Percentiles rank a stretch among this genome's conserved stretches.
These are phyloP conservation scores for Malacosoma neustria DNA, from an alignment of 2,888 invertebrate species.

Conservation along the genomic window DNA sequence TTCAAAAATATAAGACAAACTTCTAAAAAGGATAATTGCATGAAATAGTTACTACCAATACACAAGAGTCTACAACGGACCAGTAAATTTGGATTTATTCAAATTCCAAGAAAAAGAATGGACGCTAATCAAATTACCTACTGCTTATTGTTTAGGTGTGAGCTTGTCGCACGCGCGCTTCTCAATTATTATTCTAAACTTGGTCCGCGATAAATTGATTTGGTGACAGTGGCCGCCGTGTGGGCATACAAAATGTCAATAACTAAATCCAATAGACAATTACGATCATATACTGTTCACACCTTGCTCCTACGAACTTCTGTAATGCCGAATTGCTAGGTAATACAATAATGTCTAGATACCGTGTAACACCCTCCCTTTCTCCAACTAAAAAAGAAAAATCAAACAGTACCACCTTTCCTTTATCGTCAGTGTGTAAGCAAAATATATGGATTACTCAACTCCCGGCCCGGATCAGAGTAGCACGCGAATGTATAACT, in stretches of 20 bases:
- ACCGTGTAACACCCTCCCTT: too few relatives aligned
- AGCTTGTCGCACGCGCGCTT: conserved; percentile 44
- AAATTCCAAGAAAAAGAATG: conserved; percentile 26
- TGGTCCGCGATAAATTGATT: conserved; percentile 55
- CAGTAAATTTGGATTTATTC: conserved; percentile 2
- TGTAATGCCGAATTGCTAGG: conserved; percentile 12
- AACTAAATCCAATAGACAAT: conserved; percentile 37
- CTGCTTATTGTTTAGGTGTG: conserved; percentile 50
- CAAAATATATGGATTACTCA: too few relatives aligned
- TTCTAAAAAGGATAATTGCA: too few relatives aligned
- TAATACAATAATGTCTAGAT: conserved; percentile 8
- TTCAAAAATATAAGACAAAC: too few relatives aligned
- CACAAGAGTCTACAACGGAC: neutral
- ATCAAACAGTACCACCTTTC: too few relatives aligned
- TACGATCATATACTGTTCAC: conserved; percentile 31
- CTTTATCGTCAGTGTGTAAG: too few relatives aligned
- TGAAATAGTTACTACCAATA: neutral
- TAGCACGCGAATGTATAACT: too few relatives aligned
- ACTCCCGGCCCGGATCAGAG: too few relatives aligned
- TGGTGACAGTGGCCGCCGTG: conserved; percentile 43
- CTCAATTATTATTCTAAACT: conserved; percentile 48
- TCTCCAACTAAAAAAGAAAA: too few relatives aligned
- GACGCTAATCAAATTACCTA: conserved; percentile 46
- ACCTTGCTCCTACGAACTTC: conserved; percentile 24
- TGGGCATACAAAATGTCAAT: conserved; percentile 48